A percentile compares a stretch with the other conserved stretches of the same genome.
Evolutionary conservation across 1,140 invertebrate species (phyloP).

Genomic region (Thereuonema tuberculata): DNA sequence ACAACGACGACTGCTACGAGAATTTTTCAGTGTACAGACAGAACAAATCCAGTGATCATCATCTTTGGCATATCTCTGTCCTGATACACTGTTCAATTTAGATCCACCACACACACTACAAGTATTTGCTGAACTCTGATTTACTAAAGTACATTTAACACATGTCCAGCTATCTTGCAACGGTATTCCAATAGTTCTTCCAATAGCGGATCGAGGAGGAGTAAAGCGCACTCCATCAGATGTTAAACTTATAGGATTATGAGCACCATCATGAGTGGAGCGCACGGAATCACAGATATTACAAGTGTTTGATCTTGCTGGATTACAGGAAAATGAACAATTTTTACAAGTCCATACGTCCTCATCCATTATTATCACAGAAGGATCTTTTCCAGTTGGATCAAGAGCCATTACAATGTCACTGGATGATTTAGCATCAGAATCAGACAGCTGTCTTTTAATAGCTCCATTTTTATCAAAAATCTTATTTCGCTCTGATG

Average conservation of each 20-base stretch:
- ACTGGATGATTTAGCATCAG: neutral
- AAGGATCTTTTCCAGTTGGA: neutral
- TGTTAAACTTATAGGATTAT: neutral
- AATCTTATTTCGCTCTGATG: neutral
- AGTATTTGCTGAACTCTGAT: slow-evolving; percentile 46
- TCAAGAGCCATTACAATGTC: neutral
- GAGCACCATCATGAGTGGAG: slow-evolving; percentile 26
- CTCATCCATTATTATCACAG: slow-evolving; percentile 1
- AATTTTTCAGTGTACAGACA: slow-evolving; percentile 72
- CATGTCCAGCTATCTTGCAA: slow-evolving; percentile 55
- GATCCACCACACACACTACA: slow-evolving; percentile 74
- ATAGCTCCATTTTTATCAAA: neutral
- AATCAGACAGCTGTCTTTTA: neutral
- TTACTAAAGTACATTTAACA: slow-evolving; percentile 71
- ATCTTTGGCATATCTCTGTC: slow-evolving; percentile 52
- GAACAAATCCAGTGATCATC: slow-evolving; percentile 58
- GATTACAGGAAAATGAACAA: slow-evolving; percentile 76
- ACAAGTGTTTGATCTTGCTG: slow-evolving; percentile 56
- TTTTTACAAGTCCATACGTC: slow-evolving; percentile 68
- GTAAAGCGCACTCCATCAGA: neutral
- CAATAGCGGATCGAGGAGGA: neutral
- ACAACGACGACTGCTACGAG: slow-evolving; percentile 50
- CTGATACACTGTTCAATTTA: slow-evolving; percentile 51
- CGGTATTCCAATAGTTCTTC: neutral
- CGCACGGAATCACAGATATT: slow-evolving; percentile 58